Conservation (phyloP, 2,797 vertebrate genomes). For the Chanos chanos region DNA sequence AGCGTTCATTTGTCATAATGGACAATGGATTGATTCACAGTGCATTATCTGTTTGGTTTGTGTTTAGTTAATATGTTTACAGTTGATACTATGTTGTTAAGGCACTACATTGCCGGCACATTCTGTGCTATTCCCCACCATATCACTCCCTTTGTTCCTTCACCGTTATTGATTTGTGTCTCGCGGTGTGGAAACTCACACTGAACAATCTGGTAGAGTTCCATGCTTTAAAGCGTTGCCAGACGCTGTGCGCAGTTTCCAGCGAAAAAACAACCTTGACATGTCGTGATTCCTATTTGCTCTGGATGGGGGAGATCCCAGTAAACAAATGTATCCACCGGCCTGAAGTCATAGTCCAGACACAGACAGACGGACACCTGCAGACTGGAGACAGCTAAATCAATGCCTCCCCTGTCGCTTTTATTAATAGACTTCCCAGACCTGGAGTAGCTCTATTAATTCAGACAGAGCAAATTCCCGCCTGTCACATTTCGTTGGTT, state of each 20-base stretch:
- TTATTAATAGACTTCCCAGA: conserved; percentile 55
- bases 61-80: too few species aligned
- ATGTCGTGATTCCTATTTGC: too few species aligned
- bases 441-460: conserved; percentile 53
- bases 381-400: conserved; percentile 28
- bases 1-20: too few species aligned
- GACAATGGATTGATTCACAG: too few species aligned
- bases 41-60: too few species aligned
- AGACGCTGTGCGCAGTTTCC: background rate
- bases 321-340: background rate
- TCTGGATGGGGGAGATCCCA: too few species aligned
- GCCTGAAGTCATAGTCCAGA: background rate
- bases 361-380: background rate
- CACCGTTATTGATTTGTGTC: background rate
- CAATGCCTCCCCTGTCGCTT: conserved; percentile 40
- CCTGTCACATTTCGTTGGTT: conserved; percentile 52
- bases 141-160: background rate
- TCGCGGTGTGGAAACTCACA: background rate
- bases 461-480: conserved; percentile 55
- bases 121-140: background rate
- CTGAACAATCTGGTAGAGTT: background rate
- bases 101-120: too few species aligned
- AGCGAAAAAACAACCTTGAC: background rate
- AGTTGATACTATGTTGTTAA: background rate
- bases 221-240: conserved; percentile 4